Percentiles rank a stretch among this genome's conserved stretches.
Evolutionary conservation across 2,113 vertebrate species (phyloP).

Genomic region (Uria aalge): DNA sequence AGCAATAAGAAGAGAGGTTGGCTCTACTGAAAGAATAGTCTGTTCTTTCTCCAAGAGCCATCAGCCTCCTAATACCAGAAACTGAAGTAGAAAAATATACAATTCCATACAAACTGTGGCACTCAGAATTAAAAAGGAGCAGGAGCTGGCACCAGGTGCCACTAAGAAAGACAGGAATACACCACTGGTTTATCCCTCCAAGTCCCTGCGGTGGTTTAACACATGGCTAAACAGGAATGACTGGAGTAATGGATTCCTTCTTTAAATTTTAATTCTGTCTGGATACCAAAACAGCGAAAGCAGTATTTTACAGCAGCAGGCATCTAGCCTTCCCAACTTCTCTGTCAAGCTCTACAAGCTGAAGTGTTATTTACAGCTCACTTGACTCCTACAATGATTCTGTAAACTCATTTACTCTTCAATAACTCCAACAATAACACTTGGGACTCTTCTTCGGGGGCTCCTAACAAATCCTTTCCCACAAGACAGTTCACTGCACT

Average conservation of each 20-base stretch:
- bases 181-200: neutral
- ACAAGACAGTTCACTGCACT: neutral
- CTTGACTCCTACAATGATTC: neutral
- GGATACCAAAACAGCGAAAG: neutral
- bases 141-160: neutral
- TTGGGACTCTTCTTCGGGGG: neutral
- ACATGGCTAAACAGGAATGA: neutral
- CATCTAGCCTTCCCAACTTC: neutral
- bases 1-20: neutral
- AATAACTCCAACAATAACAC: neutral
- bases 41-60: neutral
- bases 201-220: neutral
- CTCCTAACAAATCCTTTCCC: neutral
- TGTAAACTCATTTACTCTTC: neutral
- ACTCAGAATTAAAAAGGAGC: neutral
- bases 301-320: neutral
- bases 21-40: neutral
- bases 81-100: neutral
- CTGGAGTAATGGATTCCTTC: neutral
- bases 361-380: neutral
- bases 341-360: neutral
- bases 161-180: neutral
- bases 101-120: neutral
- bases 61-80: neutral
- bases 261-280: neutral